phyloP scores from a whole-genome alignment of 1,140 invertebrate genomes.

The Drosophila nigromelanica region DNA sequence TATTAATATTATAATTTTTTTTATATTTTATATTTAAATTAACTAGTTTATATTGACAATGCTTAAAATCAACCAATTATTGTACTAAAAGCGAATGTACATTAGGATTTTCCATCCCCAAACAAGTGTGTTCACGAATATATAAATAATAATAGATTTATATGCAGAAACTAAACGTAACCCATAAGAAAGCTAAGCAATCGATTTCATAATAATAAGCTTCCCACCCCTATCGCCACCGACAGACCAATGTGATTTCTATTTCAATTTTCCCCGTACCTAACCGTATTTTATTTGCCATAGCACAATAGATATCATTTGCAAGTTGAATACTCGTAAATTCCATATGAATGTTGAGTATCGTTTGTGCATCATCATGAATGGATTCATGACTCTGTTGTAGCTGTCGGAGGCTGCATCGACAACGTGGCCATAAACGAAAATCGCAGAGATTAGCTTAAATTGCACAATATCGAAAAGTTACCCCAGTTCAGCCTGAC shows the following conservation, averaged over 20 bases:
- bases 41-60: constrained; percentile 3
- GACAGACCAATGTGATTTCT: constrained; percentile 1
- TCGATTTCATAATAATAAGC: constrained; percentile 14
- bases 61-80: constrained; percentile 25
- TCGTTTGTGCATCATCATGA: constrained; percentile 16
- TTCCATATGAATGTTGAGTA: constrained; percentile 33
- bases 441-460: constrained; percentile 74
- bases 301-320: constrained; percentile 11
- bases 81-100: constrained; percentile 20
- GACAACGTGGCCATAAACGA: constrained; percentile 61
- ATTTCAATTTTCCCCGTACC: neutral
- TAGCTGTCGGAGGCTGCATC: constrained; percentile 17
- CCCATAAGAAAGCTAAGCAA: constrained; percentile 8
- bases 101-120: neutral
- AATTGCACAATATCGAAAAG: constrained; percentile 69
- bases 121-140: neutral
- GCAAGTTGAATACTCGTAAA: constrained; percentile 18
- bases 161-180: constrained; percentile 2
- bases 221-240: neutral
- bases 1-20: neutral
- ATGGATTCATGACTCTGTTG: constrained; percentile 8
- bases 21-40: neutral
- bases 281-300: neutral
- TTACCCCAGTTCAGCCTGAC: constrained; percentile 30
- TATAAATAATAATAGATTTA: constrained; percentile 10